These are phyloP conservation scores for Belonocnema kinseyi DNA, from an alignment of 1,140 invertebrate species.

Conservation along the genomic window DNA sequence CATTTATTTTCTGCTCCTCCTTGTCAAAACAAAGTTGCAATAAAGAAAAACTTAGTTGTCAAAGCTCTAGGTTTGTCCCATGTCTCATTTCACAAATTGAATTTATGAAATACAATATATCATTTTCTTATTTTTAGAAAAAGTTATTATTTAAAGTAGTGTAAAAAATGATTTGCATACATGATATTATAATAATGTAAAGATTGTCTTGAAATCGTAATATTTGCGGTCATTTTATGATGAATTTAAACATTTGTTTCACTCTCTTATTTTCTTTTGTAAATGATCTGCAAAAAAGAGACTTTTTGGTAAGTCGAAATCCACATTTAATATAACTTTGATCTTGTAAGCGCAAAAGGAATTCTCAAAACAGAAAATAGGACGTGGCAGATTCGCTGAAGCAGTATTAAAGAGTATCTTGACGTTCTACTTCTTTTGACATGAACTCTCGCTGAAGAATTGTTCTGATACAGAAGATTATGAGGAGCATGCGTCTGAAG, in stretches of 20 bases:
- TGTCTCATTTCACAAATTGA: too few relatives aligned
- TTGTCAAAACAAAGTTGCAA: too few relatives aligned
- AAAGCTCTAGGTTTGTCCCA: too few relatives aligned
- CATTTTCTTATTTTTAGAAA: too few relatives aligned
- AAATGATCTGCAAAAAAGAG: not conserved
- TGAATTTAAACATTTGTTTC: not conserved
- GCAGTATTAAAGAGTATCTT: constrained; percentile 7
- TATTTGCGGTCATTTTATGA: too few relatives aligned
- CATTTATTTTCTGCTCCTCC: too few relatives aligned
- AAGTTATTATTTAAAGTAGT: too few relatives aligned
- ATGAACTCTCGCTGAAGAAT: not conserved
- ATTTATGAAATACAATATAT: too few relatives aligned
- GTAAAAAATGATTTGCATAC: too few relatives aligned
- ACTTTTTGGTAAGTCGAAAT: not conserved
- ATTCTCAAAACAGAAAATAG: constrained; percentile 18
- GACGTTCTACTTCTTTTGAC: constrained; percentile 28
- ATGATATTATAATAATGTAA: too few relatives aligned
- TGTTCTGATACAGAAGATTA: not conserved
- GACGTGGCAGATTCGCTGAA: constrained; percentile 7
- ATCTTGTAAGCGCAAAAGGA: constrained; percentile 15
- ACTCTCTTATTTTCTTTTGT: not conserved
- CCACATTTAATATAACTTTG: constrained; percentile 12
- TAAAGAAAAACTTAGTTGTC: too few relatives aligned
- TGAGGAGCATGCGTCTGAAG: not conserved
- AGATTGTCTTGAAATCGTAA: too few relatives aligned